Base-by-base conservation (phyloP, 2,113 vertebrate genomes). In the Manacus vitellinus region DNA sequence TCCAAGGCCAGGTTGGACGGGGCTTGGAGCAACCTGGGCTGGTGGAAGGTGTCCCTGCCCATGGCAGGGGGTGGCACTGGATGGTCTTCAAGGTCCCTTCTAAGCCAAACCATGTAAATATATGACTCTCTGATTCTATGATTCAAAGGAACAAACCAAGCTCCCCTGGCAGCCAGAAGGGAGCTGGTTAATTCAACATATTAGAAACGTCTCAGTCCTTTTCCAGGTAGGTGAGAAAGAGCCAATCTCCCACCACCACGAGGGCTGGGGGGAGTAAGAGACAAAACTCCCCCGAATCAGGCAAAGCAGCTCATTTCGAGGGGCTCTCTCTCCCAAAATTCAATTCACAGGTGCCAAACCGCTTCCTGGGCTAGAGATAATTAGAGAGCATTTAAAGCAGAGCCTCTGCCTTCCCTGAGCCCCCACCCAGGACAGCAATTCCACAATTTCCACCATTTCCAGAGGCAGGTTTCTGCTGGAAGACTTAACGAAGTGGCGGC, bases 321-420 rank as follows among this genome's bases (percentile, higher is more conserved):
- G 35, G 68, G 33, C 35, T 79, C 15, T 80, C 67, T 90, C 67
- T 92, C 79, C 73, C 78, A 76, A 56, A 80, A 83, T 47, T 89
- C 72, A 93, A 88, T 92, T 96, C 63, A 35, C 95, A 96, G 88
- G 55, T 82, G 39, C 67, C 75, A 92, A 88, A 79, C n/a, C 1
- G 2, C 71, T 94, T 92, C 71, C 82, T 77, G 0, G 0, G 71
- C 81, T 65, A 28, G 46, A 88, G 75, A 78, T 94, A 96, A 97
- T 96, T 90, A 92, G 51, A 43, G 55, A 77, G 43, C 82, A 59
- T 83, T 94, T 94, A 90, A 73, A 76, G 72, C 75, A 83, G 75
- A 62, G 55, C 78, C 84, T 82, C 66, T 2, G 13, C 55, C 51
- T 85, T 66, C 68, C 67, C 89, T 5, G 24, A 66, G 70, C 58